These are phyloP conservation scores for Anhinga anhinga DNA, from an alignment of 2,113 vertebrate species.

Conservation along the genomic window DNA sequence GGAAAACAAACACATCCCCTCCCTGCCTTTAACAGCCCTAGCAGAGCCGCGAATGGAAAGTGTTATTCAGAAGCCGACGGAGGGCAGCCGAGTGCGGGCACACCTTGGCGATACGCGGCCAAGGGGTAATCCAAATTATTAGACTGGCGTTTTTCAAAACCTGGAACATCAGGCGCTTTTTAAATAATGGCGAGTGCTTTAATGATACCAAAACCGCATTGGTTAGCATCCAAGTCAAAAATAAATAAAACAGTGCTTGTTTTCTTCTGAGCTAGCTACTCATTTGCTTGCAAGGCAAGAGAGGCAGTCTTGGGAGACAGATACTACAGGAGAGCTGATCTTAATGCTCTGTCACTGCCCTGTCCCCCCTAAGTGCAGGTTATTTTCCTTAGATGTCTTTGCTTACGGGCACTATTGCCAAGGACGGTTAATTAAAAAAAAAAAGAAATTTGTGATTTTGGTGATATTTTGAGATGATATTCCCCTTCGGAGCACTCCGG, in stretches of 20 bases:
- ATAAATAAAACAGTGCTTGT: not conserved
- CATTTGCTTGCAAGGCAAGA: not conserved
- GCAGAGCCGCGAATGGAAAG: not conserved
- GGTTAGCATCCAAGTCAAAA: not conserved
- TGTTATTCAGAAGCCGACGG: not conserved
- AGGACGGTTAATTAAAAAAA: not conserved
- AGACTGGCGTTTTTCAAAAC: not conserved
- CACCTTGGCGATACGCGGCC: not conserved
- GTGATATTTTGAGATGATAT: not conserved
- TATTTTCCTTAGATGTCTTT: not conserved
- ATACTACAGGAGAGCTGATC: not conserved
- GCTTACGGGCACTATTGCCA: not conserved
- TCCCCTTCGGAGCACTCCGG: not conserved
- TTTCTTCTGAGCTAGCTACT: not conserved
- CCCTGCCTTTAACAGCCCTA: not conserved
- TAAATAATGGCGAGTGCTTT: not conserved
- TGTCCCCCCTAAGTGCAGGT: not conserved
- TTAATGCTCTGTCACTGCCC: not conserved
- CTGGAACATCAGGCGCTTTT: not conserved
- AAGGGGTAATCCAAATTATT: not conserved
- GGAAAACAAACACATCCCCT: not conserved
- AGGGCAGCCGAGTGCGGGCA: not conserved
- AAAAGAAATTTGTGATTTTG: not conserved
- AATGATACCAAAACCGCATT: not conserved
- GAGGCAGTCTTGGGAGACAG: not conserved